Conservation (phyloP, 2,888 invertebrate genomes). For the Hyalella azteca region DNA sequence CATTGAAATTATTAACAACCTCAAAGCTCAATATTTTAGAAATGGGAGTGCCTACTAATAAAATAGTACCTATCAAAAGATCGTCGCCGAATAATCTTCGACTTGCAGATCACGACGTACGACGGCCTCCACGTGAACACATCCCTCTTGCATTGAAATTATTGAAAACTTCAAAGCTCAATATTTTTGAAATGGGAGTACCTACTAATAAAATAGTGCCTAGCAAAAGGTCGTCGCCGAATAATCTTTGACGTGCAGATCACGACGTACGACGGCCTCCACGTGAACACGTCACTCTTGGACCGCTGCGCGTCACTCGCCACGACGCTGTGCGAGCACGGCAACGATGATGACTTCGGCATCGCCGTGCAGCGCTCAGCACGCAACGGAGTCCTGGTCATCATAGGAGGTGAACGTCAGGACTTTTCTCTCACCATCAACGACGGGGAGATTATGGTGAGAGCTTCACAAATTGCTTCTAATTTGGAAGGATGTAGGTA, state of each 20-base stretch:
- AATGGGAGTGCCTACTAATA: no score
- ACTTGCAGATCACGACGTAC: not conserved
- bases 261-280: not conserved
- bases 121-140: not conserved
- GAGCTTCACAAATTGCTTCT: no score
- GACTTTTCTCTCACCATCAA: not conserved
- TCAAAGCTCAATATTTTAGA: no score
- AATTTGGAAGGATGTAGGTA: no score
- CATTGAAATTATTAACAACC: no score
- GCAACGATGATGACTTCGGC: not conserved
- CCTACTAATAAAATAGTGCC: no score
- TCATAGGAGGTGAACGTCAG: not conserved
- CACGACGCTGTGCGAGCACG: not conserved
- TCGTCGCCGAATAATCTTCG: no score
- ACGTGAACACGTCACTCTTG: not conserved
- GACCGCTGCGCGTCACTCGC: not conserved
- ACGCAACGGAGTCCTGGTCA: not conserved
- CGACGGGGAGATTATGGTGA: not conserved
- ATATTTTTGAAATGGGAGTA: no score
- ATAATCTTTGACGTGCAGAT: no score
- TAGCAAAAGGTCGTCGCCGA: no score
- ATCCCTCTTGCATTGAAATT: not conserved
- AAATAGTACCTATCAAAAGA: no score
- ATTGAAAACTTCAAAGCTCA: no score
- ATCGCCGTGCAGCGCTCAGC: not conserved